These are phyloP conservation scores for Sycophila sp. DNA, from an alignment of 1,140 invertebrate species.

Conservation along the genomic window DNA sequence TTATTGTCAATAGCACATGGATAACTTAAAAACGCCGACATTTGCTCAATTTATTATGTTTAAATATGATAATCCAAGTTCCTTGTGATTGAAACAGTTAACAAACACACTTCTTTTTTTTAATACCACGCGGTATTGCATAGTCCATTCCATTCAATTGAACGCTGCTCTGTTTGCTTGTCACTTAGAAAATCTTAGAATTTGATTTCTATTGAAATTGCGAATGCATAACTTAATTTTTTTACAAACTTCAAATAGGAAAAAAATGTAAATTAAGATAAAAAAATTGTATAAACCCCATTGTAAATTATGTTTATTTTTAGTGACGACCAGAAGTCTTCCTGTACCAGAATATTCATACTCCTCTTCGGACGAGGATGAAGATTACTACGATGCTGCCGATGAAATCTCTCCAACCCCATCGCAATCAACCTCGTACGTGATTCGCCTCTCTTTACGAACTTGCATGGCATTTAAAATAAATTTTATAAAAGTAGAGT, in stretches of 20 bases:
- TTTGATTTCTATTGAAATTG: not conserved
- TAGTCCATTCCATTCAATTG: no score
- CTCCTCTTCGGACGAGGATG: constrained; percentile 96
- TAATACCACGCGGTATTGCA: no score
- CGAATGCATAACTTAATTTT: not conserved
- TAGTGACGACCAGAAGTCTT: constrained; percentile 60
- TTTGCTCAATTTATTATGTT: no score
- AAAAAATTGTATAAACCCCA: not conserved
- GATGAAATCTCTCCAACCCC: constrained; percentile 74
- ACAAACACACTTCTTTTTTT: not conserved
- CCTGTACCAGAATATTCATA: constrained; percentile 91
- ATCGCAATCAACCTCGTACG: constrained; percentile 36
- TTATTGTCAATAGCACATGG: no score
- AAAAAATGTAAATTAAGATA: not conserved
- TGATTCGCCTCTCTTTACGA: not conserved
- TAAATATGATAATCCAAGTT: no score
- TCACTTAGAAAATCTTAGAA: not conserved
- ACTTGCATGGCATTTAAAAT: no score
- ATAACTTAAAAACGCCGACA: no score
- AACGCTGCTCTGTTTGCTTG: not conserved
- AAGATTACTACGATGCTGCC: constrained; percentile 95
- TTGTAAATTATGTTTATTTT: not conserved
- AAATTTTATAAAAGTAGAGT: no score
- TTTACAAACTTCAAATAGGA: not conserved
- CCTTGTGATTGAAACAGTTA: no score